These are phyloP conservation scores for Philopedon plagiatum DNA, from an alignment of 2,888 invertebrate genomes.

Conservation along the genomic window DNA sequence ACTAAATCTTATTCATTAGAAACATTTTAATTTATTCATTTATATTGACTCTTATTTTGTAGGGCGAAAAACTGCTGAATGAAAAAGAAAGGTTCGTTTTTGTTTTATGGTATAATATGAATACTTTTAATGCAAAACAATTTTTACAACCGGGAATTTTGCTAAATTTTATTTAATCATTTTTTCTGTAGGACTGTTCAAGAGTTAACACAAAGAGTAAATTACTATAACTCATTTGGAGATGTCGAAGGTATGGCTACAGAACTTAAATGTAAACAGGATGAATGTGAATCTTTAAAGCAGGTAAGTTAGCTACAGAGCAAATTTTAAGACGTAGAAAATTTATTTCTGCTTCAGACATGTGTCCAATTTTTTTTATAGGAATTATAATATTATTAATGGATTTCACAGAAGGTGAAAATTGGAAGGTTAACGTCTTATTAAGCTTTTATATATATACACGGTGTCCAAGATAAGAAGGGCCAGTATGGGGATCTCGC, in stretches of 20 bases:
- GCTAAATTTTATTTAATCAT: background rate
- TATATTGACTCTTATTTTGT: conserved; percentile 27
- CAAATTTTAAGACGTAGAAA: background rate
- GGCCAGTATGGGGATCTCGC: too few species aligned
- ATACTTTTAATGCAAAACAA: background rate
- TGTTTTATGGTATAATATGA: background rate
- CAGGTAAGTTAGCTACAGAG: conserved; percentile 53
- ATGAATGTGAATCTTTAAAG: conserved; percentile 58
- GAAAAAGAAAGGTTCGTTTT: conserved; percentile 42
- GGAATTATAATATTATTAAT: too few species aligned
- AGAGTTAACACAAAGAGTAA: conserved; percentile 51
- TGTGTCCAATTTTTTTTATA: too few species aligned
- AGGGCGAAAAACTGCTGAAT: conserved; percentile 41
- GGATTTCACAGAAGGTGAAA: too few species aligned
- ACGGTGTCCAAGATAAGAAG: too few species aligned
- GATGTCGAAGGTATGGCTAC: conserved; percentile 52
- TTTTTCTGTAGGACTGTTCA: conserved; percentile 50
- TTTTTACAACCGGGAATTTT: background rate
- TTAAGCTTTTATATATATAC: too few species aligned
- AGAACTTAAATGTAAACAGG: conserved; percentile 54
- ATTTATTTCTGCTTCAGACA: too few species aligned
- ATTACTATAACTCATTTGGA: conserved; percentile 49
- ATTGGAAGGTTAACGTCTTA: too few species aligned
- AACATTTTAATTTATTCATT: background rate
- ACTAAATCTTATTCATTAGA: background rate